Base-by-base conservation (phyloP, 2,797 vertebrate species). In the Xiphorhynchus erythropygius region DNA sequence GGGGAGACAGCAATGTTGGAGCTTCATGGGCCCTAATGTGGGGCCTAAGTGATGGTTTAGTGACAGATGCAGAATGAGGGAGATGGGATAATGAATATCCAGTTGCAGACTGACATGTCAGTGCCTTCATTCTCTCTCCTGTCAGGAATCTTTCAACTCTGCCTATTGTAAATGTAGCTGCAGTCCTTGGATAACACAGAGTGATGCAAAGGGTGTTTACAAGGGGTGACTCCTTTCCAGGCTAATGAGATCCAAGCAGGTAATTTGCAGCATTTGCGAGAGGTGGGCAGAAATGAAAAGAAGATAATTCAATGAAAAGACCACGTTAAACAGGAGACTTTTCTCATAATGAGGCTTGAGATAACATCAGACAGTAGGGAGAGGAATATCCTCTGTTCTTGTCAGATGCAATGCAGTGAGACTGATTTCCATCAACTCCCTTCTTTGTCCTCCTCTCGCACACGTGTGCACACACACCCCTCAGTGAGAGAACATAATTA, bases 211-310 rank as follows among this genome's bases (percentile, higher is more conserved):
- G 53, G 44, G 57, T 96, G 75, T 96, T 97, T 96, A 90, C 94
- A 92, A 90, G 93, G 90, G 89, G 59, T 63, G 62, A 82, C 75
- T 96, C 60, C 86, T 97, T 95, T 76, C 84, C 68, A 65, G 52
- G 47, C 64, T 97, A 96, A 97, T 95, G 95, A 96, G 94, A 97
- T 96, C 79, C 82, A 97, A 96, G 93, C 71, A 56, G 71, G 78
- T 96, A 93, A 96, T 96, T 97, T 97, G 85, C 90, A 94, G 95
- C 89, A 25, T 97, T 95, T 95, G 77, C 2, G 13, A 94, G 88
- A 88, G 76, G 74, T 93, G 90, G 92, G 97, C 95, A 95, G 80
- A 97, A 97, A 92, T 95, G 86, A 90, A 60, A 86, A 89, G 91
- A 93, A 83, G 92, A 83, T 86, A 96, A 93, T 93, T 93, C 79